Conservation (phyloP, 2,888 invertebrate species). For the Melinaea marsaeus region DNA sequence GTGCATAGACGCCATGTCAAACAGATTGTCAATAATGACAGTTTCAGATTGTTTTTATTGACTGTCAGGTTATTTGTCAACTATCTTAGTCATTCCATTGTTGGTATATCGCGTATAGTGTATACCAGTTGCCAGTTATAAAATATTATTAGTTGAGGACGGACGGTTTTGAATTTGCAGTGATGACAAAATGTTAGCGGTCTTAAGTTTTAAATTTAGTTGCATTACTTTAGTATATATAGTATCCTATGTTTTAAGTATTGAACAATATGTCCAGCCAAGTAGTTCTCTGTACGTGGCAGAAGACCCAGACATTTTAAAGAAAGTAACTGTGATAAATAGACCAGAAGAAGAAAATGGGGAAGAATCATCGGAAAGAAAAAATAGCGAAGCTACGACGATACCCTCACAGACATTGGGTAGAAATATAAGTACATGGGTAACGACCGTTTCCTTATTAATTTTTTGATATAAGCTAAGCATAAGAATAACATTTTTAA, state of each 20-base stretch:
- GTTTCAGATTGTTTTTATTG: conserved; percentile 20
- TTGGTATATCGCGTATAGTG: conserved; percentile 21
- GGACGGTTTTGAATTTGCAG: conserved; percentile 52
- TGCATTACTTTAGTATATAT: conserved; percentile 52
- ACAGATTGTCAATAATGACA: conserved; percentile 3
- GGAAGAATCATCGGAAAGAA: conserved; percentile 45
- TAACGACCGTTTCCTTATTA: conserved; percentile 41
- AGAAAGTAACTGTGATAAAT: conserved; percentile 56
- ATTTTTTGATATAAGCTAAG: conserved; percentile 40
- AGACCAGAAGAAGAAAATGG: conserved; percentile 41
- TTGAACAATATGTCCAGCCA: conserved; percentile 51
- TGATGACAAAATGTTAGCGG: conserved; percentile 71
- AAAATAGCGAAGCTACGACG: conserved; percentile 59
- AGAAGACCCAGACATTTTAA: conserved; percentile 41
- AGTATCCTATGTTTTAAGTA: conserved; percentile 48
- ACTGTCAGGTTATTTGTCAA: conserved; percentile 21
- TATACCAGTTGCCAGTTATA: conserved; percentile 41
- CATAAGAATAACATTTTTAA: too few relatives aligned
- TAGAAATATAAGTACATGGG: conserved; percentile 73
- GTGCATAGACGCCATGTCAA: conserved; percentile 1
- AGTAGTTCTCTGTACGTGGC: conserved; percentile 62
- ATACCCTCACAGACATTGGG: conserved; percentile 47
- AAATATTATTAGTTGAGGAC: conserved; percentile 46
- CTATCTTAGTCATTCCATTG: conserved; percentile 24
- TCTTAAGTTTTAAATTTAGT: conserved; percentile 54